These are phyloP conservation scores for Tenodera sinensis DNA, from an alignment of 2,888 invertebrate genomes.

Conservation along the genomic window DNA sequence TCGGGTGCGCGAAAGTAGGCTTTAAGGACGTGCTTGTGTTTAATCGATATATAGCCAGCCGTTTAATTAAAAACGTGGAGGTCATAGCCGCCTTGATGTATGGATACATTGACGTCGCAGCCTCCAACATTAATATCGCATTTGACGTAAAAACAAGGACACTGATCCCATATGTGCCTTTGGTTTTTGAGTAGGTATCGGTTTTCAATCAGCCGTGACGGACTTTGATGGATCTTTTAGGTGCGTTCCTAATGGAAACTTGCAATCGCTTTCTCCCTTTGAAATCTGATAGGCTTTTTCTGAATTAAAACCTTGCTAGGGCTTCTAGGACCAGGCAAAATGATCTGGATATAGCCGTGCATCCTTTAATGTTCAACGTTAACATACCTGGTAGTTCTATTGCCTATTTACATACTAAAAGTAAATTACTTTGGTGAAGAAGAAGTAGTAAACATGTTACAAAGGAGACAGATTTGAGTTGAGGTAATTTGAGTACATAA, in stretches of 20 bases:
- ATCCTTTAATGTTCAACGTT: too few relatives aligned
- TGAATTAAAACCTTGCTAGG: neutral
- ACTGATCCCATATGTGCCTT: neutral
- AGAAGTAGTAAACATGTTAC: too few relatives aligned
- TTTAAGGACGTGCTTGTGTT: neutral
- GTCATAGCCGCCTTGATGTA: neutral
- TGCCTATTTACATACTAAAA: too few relatives aligned
- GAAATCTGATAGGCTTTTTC: neutral
- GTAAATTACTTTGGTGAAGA: too few relatives aligned
- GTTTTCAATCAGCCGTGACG: neutral
- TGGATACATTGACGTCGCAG: neutral
- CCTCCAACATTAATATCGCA: neutral
- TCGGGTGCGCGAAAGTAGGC: neutral
- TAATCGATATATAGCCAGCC: neutral
- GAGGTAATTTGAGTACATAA: too few relatives aligned
- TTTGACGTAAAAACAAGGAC: neutral
- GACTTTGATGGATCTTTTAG: neutral
- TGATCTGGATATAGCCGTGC: too few relatives aligned
- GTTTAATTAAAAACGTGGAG: neutral
- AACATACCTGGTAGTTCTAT: too few relatives aligned
- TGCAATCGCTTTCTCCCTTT: neutral
- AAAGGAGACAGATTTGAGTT: too few relatives aligned
- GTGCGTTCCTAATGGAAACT: neutral
- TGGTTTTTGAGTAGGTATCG: neutral
- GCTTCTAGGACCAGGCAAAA: too few relatives aligned